Base-by-base conservation (phyloP, 2,888 invertebrate genomes). In the Drosophila leonis region DNA sequence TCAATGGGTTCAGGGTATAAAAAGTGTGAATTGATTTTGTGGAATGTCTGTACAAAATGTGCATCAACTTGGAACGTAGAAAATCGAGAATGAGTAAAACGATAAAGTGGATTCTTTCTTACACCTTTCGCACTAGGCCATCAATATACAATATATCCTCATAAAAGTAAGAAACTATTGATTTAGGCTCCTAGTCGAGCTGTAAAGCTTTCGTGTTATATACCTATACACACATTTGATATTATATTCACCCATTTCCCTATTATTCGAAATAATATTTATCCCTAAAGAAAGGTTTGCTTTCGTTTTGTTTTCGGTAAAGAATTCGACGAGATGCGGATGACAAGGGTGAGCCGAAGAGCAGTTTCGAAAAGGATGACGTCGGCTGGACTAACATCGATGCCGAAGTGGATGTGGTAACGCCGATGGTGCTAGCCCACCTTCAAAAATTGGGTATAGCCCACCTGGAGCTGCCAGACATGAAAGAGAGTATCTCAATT, bases 351-450 rank as follows among this genome's bases (percentile, higher is more conserved):
- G 33, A 42, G 15, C 46, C 59, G 8, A 52, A 41, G 2, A 83
- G 75, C 18, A 77, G 67, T 56, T 82, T 88, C 62, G 66, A 70
- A 0, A 69, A 77, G 31, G 76, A 82, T 15, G 91, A 90, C 61
- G 75, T 90, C 15, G 89, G 89, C 12, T 93, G 92, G 92, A 91
- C 92, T 0, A 91, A 88, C 71, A 91, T 93, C 61, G 92, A 93
- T 71, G 92, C 91, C 60, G 90, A 92, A 73, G 91, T 93, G 18
- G 93, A 93, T 72, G 86, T 91, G n/a, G 92, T 92, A n/a, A 89
- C 92, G n/a, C 90, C 92, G 29, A 80, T 92, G 82, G 80, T 93
- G 24, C 73, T 92, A 52, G 60, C 77, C 35, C 91, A 92, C 71
- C 86, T 93, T 24, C 89, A 91, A 33, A 85, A 90, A 49, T 63